Base-by-base conservation (phyloP, 2,113 vertebrate genomes). In the Oenanthe melanoleuca region DNA sequence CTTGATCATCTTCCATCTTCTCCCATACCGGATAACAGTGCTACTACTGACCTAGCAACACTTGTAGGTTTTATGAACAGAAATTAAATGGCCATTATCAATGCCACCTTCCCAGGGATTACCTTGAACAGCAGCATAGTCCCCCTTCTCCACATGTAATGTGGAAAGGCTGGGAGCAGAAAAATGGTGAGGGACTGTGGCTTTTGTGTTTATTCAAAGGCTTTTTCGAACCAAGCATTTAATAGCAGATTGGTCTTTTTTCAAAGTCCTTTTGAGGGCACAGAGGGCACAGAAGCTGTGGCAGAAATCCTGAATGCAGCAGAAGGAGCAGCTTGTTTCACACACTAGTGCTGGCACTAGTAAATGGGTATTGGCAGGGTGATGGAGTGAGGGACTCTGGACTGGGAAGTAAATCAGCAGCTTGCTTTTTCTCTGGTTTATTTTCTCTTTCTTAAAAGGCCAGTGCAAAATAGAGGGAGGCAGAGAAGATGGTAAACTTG, bases 321-420 rank as follows among this genome's bases (percentile, higher is more conserved):
- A 96, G 89, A 90, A 96, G 81, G 85, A 95, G 85, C 91, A 91
- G 90, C 85, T 95, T 93, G 95, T 95, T 95, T 92, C 73, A 63
- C 89, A 93, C 80, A 87, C 73, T 67, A 42, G 38, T 31, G 34
- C 75, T 96, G 92, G 89, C 80, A 90, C 80, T 72, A 49, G 42
- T 71, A 78, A 90, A 67, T 70, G 75, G 80, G 28, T 81, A 80
- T 92, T 96, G 92, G 93, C 93, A 96, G 50, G 25, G 75, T 60
- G 67, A 65, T 88, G 65, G 74, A 91, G 66, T 53, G 63, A 87
- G 88, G 71, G 49, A 22, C 74, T 91, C 69, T 75, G 85, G 64
- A 59, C 53, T 75, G 82, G 91, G 88, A 95, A 93, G 64, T 89
- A 91, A 93, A 94, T 86, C 70, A 71, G 65, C 79, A 83, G 57